Evolutionary conservation across 2,113 vertebrate genomes (phyloP), one percentile per base, ranked within the genome.

Genomic region (Labeo rohita): DNA sequence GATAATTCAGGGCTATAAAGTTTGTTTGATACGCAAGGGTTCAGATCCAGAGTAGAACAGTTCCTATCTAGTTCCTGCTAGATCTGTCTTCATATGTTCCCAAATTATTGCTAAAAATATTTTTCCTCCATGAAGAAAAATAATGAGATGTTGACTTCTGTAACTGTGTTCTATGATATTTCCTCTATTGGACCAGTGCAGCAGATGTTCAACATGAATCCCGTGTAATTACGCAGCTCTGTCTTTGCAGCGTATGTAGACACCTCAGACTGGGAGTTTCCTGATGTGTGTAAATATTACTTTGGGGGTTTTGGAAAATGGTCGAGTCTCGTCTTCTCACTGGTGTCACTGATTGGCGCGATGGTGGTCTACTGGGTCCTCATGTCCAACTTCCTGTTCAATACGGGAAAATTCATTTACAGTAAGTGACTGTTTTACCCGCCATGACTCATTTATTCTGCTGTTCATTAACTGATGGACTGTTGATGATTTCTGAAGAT

Each of bases 281-380:
- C 98, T 68, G 98, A 99, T 85, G 98, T 99, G 84, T 99, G 98
- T 92, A 95, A 93, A 90, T 93, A 97, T 92, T 99, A 99, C 92
- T 98, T 99, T 91, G 98, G 98, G 49, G 95, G 95, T 39, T 96
- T 96, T 89, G 98, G 98, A 66, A 96, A 97, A 12, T 98, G 98
- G 97, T 97, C 96, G 21, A 98, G 98, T 88, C 94, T 99, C 50
- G 34, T 99, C 4, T 99, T 99, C 93, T 99, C 98, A 36, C 90
- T 98, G 95, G 94, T 99, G 85, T 99, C 98, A 0, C 95, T 99
- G 39, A 90, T 97, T 85, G 98, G 98, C 91, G 98, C 98, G 70
- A 98, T 99, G 98, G 95, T 99, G 90, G 96, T 99, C 87, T 99
- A 99, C 89, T 99, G 98, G 98, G 98, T 99, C 34, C 97, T 99